Conservation (phyloP, 2,797 vertebrate species). For the Bradypodion pumilum region DNA sequence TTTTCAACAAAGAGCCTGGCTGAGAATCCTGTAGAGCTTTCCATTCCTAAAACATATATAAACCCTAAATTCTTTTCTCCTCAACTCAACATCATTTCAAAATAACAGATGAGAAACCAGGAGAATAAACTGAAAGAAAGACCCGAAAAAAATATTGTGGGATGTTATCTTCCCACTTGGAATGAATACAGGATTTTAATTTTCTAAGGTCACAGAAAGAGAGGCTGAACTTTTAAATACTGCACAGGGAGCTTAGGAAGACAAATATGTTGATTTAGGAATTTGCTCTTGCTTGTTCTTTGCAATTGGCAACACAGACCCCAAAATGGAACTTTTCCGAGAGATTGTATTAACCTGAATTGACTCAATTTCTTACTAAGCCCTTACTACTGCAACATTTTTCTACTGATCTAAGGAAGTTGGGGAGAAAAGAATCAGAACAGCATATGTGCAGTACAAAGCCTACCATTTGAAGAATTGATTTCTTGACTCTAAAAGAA, state of each 20-base stretch:
- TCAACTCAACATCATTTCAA: neutral
- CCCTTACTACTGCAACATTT: neutral
- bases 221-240: neutral
- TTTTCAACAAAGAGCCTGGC: too few relatives aligned
- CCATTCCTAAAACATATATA: too few relatives aligned
- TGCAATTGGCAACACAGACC: slow-evolving; percentile 16
- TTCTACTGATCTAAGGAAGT: neutral
- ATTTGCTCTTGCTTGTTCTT: neutral
- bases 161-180: neutral
- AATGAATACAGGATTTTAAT: neutral
- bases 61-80: neutral
- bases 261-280: neutral
- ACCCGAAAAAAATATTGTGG: neutral
- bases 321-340: slow-evolving; percentile 12
- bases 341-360: slow-evolving; percentile 23
- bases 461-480: neutral
- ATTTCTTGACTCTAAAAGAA: neutral
- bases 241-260: neutral
- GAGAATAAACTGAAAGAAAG: neutral
- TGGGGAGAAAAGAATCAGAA: neutral
- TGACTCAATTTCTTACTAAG: slow-evolving; percentile 29
- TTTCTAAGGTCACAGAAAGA: slow-evolving; percentile 5
- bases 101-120: neutral
- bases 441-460: neutral
- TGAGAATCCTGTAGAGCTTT: too few relatives aligned